Conservation (phyloP, 2,888 invertebrate species). For the Limnephilus marmoratus region DNA sequence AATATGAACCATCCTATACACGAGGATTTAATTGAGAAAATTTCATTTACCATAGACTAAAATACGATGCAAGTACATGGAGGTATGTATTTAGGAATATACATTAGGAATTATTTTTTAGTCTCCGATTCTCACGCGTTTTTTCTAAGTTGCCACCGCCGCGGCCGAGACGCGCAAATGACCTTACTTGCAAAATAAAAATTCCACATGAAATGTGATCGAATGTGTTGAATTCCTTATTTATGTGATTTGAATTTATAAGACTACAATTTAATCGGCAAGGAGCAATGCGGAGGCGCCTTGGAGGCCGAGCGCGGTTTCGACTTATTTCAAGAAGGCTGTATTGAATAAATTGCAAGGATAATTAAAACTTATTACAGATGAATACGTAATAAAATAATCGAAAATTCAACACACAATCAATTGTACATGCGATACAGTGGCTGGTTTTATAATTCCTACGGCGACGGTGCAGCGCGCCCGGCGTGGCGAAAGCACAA, state of each 20-base stretch:
- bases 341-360: neutral
- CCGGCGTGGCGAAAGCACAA: no score
- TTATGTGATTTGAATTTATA: constrained; percentile 27
- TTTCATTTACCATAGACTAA: neutral
- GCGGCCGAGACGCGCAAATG: neutral
- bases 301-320: neutral
- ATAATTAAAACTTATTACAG: neutral
- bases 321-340: neutral
- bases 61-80: neutral
- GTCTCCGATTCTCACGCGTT: constrained; percentile 5
- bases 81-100: neutral
- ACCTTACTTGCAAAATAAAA: constrained; percentile 34
- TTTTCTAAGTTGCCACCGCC: neutral
- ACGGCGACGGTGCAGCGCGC: no score
- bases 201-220: constrained; percentile 25
- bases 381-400: neutral
- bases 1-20: no score
- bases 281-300: neutral
- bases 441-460: no score
- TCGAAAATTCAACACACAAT: neutral
- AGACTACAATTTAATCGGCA: neutral
- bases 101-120: neutral
- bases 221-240: constrained; percentile 13
- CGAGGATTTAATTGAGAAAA: no score
- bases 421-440: neutral